Evolutionary conservation across 2,888 invertebrate genomes (phyloP).

Genomic region (Andricus curvator): DNA sequence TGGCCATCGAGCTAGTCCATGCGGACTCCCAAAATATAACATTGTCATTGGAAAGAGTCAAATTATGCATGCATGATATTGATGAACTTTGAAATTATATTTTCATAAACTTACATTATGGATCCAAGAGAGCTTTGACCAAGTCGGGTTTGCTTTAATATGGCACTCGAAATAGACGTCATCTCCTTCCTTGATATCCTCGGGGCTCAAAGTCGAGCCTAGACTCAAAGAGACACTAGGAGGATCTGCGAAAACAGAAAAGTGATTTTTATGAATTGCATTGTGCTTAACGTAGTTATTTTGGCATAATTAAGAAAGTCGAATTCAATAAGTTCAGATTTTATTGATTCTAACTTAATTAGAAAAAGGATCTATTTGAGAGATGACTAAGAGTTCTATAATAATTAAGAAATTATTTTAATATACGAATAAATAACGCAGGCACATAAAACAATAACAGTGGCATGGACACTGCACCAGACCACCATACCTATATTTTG

Average conservation of each 20-base stretch:
- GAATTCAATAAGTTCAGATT: too few species aligned
- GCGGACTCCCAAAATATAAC: too few species aligned
- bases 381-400: too few species aligned
- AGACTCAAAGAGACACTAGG: slow-evolving; percentile 90
- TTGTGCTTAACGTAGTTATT: too few species aligned
- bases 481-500: too few species aligned
- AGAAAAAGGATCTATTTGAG: too few species aligned
- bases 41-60: not conserved
- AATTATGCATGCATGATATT: not conserved
- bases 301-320: accelerated
- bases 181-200: slow-evolving; percentile 95
- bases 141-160: slow-evolving; percentile 92
- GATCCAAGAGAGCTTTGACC: slow-evolving; percentile 91
- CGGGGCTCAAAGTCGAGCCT: slow-evolving; percentile 90
- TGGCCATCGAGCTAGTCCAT: too few species aligned
- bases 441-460: too few species aligned
- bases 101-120: slow-evolving; percentile 86
- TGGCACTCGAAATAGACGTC: slow-evolving; percentile 96
- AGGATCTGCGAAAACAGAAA: slow-evolving; percentile 83
- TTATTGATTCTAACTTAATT: too few species aligned
- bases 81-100: slow-evolving; percentile 35
- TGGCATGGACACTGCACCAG: too few species aligned
- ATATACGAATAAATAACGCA: too few species aligned
- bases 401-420: too few species aligned
- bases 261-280: not conserved